These are phyloP conservation scores for Marcusenius ussheri DNA, from an alignment of 2,113 vertebrate species.

Conservation along the genomic window DNA sequence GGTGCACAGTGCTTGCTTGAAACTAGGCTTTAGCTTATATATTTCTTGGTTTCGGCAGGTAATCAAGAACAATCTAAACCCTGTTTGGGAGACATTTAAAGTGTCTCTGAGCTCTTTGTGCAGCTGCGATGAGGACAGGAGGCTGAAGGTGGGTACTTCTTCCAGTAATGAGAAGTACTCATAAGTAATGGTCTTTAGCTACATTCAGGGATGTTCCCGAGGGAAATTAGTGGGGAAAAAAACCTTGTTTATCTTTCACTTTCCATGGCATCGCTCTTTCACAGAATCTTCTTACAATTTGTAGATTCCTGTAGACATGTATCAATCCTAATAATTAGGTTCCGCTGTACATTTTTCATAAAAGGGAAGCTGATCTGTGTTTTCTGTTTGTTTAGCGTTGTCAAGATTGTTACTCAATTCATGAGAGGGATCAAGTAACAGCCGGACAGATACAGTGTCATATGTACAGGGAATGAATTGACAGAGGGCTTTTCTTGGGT, in stretches of 20 bases:
- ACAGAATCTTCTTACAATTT: not conserved
- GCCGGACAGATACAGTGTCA: not conserved
- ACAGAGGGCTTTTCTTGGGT: constrained; percentile 7
- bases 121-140: constrained; percentile 83
- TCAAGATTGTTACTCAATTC: not conserved
- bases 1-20: not conserved
- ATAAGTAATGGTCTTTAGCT: not conserved
- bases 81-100: constrained; percentile 89
- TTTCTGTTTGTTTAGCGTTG: not conserved
- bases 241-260: not conserved
- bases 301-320: not conserved
- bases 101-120: constrained; percentile 86
- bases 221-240: not conserved
- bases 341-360: not conserved
- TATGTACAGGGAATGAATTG: not conserved
- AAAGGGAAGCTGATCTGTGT: not conserved
- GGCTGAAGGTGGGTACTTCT: constrained; percentile 72
- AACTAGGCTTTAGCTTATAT: not conserved
- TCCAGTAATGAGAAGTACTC: not conserved
- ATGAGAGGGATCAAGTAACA: not conserved
- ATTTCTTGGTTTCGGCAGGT: constrained; percentile 57
- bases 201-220: not conserved
- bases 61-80: constrained; percentile 92
- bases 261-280: not conserved
- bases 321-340: not conserved